phyloP scores from a whole-genome alignment of 2,888 invertebrate species.

The Brenthis daphne region DNA sequence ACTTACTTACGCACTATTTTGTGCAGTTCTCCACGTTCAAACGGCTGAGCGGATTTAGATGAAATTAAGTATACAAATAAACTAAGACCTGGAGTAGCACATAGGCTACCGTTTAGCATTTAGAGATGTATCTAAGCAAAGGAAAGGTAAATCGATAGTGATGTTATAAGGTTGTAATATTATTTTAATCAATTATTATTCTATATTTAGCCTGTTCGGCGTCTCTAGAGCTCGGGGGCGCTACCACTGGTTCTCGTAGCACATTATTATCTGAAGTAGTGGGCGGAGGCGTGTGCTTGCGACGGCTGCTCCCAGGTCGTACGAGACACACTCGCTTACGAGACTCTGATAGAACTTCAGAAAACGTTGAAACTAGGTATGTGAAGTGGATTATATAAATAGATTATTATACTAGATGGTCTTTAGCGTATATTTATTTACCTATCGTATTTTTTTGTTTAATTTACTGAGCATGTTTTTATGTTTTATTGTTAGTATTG shows the following conservation, averaged over 20 bases:
- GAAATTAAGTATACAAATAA: too few relatives aligned
- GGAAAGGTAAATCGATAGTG: neutral
- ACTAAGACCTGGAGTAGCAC: too few relatives aligned
- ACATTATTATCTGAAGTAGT: conserved; percentile 91
- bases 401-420: neutral
- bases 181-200: neutral
- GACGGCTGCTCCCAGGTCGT: conserved; percentile 71
- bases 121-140: neutral
- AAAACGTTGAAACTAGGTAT: conserved; percentile 62
- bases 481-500: too few relatives aligned
- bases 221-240: conserved; percentile 74
- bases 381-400: conserved; percentile 13
- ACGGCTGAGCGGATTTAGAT: too few relatives aligned
- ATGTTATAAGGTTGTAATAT: neutral
- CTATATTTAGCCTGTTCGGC: conserved; percentile 67
- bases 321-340: conserved; percentile 80
- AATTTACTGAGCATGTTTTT: too few relatives aligned
- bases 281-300: conserved; percentile 76
- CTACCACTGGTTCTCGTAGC: conserved; percentile 87
- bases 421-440: too few relatives aligned
- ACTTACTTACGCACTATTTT: too few relatives aligned
- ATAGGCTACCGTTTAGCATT: too few relatives aligned
- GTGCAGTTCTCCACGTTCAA: too few relatives aligned
- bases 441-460: too few relatives aligned
- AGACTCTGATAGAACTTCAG: conserved; percentile 76